Percentiles rank a stretch among this genome's conserved stretches.
Conservation (phyloP, 2,113 vertebrate genomes). For the Apaloderma vittatum region DNA sequence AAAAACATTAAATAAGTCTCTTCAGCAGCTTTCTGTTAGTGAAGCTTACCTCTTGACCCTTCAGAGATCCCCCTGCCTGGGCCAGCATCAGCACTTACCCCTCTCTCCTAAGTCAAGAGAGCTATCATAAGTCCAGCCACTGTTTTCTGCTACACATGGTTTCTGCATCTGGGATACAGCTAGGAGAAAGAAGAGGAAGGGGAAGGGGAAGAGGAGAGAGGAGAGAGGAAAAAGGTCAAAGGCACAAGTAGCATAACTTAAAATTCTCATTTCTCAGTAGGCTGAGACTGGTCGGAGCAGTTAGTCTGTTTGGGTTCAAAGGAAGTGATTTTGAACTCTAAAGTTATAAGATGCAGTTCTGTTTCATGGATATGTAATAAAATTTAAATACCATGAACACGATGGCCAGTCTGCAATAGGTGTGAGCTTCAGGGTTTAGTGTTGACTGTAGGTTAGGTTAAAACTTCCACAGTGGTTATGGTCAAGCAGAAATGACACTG, state of each 20-base stretch:
- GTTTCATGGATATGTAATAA: background rate
- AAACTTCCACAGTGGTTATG: background rate
- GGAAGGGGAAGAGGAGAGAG: rapidly evolving
- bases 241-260: background rate
- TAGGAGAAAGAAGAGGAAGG: background rate
- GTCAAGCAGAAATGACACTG: background rate
- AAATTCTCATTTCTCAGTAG: background rate
- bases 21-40: background rate
- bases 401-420: background rate
- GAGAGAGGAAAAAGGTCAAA: background rate
- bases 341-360: background rate
- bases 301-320: background rate
- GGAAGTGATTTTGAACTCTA: background rate
- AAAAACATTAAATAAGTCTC: background rate
- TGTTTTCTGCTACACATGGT: background rate
- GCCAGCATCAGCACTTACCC: background rate
- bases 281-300: background rate
- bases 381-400: background rate
- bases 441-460: background rate
- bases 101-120: background rate
- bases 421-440: background rate
- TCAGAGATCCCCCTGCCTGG: background rate
- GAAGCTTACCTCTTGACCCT: background rate
- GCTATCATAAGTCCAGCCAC: background rate
- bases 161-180: background rate